phyloP scores from a whole-genome alignment of 2,797 vertebrate species.

The Galagoides demidoff region DNA sequence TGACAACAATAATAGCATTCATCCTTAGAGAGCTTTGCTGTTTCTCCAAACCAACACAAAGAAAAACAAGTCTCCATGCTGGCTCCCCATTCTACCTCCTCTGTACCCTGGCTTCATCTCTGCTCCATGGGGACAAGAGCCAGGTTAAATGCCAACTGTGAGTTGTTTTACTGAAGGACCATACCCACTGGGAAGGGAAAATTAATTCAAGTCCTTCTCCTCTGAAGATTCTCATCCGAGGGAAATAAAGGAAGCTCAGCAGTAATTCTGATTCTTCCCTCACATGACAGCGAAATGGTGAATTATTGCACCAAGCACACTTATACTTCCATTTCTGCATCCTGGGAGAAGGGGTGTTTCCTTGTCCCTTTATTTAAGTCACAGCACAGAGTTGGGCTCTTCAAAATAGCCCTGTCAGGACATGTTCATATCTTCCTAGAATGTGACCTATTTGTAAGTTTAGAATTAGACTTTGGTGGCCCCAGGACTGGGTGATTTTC shows the following conservation, averaged over 20 bases:
- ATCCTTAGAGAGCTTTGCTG: not conserved
- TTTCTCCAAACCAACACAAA: not conserved
- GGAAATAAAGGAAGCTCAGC: not conserved
- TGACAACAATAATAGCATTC: not conserved
- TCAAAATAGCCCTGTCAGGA: not conserved
- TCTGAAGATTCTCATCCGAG: constrained; percentile 1
- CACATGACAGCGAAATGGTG: not conserved
- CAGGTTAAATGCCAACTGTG: not conserved
- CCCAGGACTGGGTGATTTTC: constrained; percentile 24
- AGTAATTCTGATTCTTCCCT: not conserved
- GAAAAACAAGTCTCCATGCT: not conserved
- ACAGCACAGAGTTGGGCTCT: not conserved
- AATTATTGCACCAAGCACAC: not conserved
- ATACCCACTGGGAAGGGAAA: not conserved
- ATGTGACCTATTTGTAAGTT: constrained; percentile 49
- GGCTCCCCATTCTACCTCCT: not conserved
- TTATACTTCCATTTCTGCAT: not conserved
- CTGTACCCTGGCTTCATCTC: not conserved
- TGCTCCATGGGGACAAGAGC: not conserved
- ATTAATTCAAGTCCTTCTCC: not conserved
- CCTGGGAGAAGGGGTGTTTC: not conserved
- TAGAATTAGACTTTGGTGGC: constrained; percentile 2
- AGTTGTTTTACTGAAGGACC: not conserved
- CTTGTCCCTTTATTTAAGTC: not conserved
- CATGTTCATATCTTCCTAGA: constrained; percentile 28